Percentiles rank a stretch among this genome's conserved stretches.
phyloP scores from a whole-genome alignment of 2,797 vertebrate genomes.

The Crossoptilon crossoptilon region DNA sequence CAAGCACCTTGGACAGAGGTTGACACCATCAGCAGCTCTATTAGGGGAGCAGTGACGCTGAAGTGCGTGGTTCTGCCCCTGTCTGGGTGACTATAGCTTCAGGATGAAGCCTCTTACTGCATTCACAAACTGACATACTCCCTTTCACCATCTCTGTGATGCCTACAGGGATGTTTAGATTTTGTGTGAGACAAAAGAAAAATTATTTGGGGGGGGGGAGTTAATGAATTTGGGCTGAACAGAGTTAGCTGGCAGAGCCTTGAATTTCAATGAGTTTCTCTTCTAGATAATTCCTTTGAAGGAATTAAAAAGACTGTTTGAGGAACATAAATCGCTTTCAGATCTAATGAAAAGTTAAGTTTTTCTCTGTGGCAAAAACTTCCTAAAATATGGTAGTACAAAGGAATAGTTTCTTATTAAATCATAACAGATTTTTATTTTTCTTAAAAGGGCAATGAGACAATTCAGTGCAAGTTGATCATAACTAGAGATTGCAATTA shows the following conservation, averaged over 20 bases:
- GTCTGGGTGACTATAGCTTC: neutral
- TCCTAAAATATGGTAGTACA: neutral
- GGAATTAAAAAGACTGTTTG: neutral
- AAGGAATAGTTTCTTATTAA: neutral
- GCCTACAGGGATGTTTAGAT: neutral
- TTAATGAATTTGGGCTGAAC: neutral
- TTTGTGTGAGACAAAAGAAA: neutral
- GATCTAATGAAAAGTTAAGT: neutral
- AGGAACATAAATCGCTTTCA: neutral
- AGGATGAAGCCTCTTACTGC: neutral
- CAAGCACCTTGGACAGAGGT: constrained; percentile 70
- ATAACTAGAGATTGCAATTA: neutral
- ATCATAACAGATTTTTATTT: neutral
- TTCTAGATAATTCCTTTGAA: neutral
- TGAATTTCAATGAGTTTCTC: neutral
- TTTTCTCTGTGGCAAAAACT: neutral
- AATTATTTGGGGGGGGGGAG: neutral
- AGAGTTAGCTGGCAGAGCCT: neutral
- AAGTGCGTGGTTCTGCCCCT: fast-evolving
- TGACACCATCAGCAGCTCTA: neutral
- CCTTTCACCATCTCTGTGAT: neutral
- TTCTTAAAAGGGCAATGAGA: neutral
- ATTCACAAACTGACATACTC: fast-evolving
- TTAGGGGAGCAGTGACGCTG: fast-evolving
- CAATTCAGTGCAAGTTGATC: neutral